Percentiles rank a stretch among this genome's conserved stretches.
These are phyloP conservation scores for Chouioia cunea DNA, from an alignment of 2,888 invertebrate genomes.

Conservation along the genomic window DNA sequence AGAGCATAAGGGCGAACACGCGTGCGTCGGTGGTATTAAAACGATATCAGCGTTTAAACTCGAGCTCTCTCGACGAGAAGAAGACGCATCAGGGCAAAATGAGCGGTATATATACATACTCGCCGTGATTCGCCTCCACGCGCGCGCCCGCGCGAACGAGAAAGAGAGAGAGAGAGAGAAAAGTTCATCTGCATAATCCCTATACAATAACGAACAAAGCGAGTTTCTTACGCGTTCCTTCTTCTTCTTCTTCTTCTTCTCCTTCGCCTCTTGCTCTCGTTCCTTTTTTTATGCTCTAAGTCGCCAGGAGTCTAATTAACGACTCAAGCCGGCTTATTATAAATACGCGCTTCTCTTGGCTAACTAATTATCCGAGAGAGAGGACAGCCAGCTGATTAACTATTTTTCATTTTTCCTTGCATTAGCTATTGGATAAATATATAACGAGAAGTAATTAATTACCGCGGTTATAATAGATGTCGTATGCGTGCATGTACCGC, in stretches of 20 bases:
- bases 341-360: constrained; percentile 20
- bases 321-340: constrained; percentile 32
- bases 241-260: constrained; percentile 10
- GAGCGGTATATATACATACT: constrained; percentile 7
- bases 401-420: constrained; percentile 39
- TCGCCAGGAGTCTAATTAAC: constrained; percentile 39
- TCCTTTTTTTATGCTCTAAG: constrained; percentile 11
- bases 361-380: constrained; percentile 31
- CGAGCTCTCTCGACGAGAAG: neutral
- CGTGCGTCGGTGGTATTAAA: constrained; percentile 57
- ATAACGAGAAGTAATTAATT: constrained; percentile 33
- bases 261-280: neutral
- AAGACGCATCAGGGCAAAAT: constrained; percentile 25
- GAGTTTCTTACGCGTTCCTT: constrained; percentile 33
- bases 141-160: too few species aligned
- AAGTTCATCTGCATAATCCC: constrained; percentile 64
- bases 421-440: neutral
- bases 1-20: neutral
- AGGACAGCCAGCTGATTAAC: constrained; percentile 26
- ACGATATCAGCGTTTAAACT: constrained; percentile 56
- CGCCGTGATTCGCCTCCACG: too few species aligned
- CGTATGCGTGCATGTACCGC: neutral
- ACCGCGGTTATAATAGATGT: neutral
- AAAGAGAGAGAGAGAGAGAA: constrained; percentile 27
- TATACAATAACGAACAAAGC: constrained; percentile 59